A percentile compares a stretch with the other conserved stretches of the same genome.
phyloP scores from a whole-genome alignment of 2,888 invertebrate genomes.

The Hypena proboscidalis region DNA sequence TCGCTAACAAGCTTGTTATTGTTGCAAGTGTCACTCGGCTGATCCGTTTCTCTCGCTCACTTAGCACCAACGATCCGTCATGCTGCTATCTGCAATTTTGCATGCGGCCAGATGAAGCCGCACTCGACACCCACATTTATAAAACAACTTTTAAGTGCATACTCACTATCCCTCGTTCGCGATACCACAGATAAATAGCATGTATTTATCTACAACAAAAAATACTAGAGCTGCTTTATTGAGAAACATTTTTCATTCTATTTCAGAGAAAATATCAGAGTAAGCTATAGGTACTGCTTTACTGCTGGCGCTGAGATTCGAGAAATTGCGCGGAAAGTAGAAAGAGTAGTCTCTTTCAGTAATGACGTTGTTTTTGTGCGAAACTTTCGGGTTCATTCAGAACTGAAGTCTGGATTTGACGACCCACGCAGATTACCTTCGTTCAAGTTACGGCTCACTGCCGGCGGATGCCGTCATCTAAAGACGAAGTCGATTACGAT shows the following conservation, averaged over 20 bases:
- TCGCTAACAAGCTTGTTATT: conserved; percentile 54
- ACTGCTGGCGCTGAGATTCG: not conserved
- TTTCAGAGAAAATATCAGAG: not conserved
- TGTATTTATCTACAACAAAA: conserved; percentile 23
- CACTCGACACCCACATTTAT: conserved; percentile 31
- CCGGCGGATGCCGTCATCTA: conserved; percentile 57
- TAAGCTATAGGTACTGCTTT: not conserved
- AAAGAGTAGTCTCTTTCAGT: conserved; percentile 29
- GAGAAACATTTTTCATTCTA: not conserved
- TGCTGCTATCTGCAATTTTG: conserved; percentile 63
- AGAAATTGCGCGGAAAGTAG: conserved; percentile 1
- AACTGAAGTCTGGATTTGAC: conserved; percentile 31
- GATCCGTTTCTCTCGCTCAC: conserved; percentile 41
- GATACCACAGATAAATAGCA: conserved; percentile 41
- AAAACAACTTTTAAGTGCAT: conserved; percentile 34
- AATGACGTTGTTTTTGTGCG: conserved; percentile 32
- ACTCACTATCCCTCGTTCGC: conserved; percentile 25
- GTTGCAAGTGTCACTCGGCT: conserved; percentile 38
- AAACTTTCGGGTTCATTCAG: conserved; percentile 32
- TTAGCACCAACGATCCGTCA: conserved; percentile 50
- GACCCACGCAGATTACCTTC: conserved; percentile 41
- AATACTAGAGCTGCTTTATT: not conserved
- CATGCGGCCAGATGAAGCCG: conserved; percentile 53
- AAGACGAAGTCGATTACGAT: conserved; percentile 41
- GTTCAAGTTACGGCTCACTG: conserved; percentile 35